A percentile compares a stretch with the other conserved stretches of the same genome.
These are phyloP conservation scores for Drosophila setosimentum DNA, from an alignment of 2,888 invertebrate genomes.

Conservation along the genomic window DNA sequence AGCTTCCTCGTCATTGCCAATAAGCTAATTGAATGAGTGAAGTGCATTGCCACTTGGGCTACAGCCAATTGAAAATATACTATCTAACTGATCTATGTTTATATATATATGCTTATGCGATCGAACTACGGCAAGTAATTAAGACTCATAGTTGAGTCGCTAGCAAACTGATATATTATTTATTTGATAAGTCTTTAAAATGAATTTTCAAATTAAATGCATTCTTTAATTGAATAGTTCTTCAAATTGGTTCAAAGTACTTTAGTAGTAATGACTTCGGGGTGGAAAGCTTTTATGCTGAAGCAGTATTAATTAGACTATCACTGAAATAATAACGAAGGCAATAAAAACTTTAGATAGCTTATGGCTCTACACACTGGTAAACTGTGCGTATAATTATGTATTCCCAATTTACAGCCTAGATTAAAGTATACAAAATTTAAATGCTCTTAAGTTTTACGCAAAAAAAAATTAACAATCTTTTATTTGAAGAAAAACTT, in stretches of 20 bases:
- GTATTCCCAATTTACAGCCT: not conserved
- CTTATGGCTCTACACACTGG: not conserved
- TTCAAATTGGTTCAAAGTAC: not conserved
- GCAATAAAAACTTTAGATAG: not conserved
- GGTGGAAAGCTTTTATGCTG: no score
- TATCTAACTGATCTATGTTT: not conserved
- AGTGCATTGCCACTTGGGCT: conserved; percentile 7
- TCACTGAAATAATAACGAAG: no score
- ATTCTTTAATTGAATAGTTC: not conserved
- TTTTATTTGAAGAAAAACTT: not conserved
- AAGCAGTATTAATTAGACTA: no score
- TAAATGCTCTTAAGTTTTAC: not conserved
- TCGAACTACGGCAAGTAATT: not conserved
- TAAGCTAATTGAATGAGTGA: conserved; percentile 4
- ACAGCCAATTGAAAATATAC: not conserved
- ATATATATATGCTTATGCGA: not conserved
- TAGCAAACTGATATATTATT: not conserved
- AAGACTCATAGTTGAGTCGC: not conserved
- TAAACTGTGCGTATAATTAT: not conserved
- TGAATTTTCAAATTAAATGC: not conserved
- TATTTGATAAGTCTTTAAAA: not conserved
- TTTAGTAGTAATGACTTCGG: no score
- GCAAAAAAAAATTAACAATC: not conserved
- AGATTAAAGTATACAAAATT: not conserved
- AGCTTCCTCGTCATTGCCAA: not conserved